Evolutionary conservation across 2,797 vertebrate genomes (phyloP), one percentile per base, ranked within the genome.

Genomic region (Notolepis coatsorum): DNA sequence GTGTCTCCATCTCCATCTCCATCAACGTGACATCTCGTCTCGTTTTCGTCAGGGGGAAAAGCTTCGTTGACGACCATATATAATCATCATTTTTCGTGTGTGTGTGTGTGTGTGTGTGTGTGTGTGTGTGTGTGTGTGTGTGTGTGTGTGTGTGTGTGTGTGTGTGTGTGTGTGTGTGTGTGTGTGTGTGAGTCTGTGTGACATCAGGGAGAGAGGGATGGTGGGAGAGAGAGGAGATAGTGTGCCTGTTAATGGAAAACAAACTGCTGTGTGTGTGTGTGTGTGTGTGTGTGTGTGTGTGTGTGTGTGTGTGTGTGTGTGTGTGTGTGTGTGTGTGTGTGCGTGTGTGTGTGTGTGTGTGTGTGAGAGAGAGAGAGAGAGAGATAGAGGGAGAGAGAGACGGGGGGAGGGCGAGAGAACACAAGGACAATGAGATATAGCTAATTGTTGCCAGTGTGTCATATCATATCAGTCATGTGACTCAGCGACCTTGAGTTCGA

Each of bases 401-500:
- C n/a, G n/a, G n/a, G n/a, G n/a, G n/a, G n/a, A n/a, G n/a, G n/a
- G n/a, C n/a, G n/a, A n/a, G n/a, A n/a, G n/a, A n/a, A n/a, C n/a
- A n/a, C 45, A 35, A 61, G 53, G 30, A n/a, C 5, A 31, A 53
- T 17, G 23, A 38, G 28, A 74, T 61, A 79, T 65, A 49, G 59
- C 5, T 20, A 30, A 25, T 48, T 24, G 17, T 47, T 45, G 15
- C 47, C 2, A n/a, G n/a, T 43, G 42, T 42, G 37, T 74, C 47
- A 38, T 59, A 67, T 75, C 47, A 38, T 59, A 67, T 75, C 50
- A 69, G 37, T 37, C 35, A 35, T 63, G 38, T 35, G 61, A 64
- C 39, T 71, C 30, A 15, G 30, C 33, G 61, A 77, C 81, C 84
- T 83, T 71, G 62, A 76, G 31, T 60, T 13, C 52, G 49, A 42